Base-by-base conservation (phyloP, 2,113 vertebrate genomes). In the Eidolon helvum region DNA sequence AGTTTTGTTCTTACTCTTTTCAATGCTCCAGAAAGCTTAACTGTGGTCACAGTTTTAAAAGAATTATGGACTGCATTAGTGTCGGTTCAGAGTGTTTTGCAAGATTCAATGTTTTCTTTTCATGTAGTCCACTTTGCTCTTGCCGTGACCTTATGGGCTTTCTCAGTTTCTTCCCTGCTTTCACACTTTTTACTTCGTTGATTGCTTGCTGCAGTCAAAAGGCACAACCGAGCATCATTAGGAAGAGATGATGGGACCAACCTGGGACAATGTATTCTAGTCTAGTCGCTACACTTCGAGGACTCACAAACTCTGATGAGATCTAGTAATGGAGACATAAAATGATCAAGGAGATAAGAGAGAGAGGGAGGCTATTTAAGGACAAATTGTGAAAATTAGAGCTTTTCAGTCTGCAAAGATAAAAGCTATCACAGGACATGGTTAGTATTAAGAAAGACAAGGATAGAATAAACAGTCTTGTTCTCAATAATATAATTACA, bases 71-170 rank as follows among this genome's bases (percentile, higher is more conserved):
- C 59, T 22, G 35, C 40, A 40, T 87, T 35, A 87, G 24, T 22
- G 65, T 19, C 61, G 90, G 26, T 14, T 65, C 26, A 74, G 38
- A 48, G 26, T 35, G 9, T 88, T 94, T 91, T 95, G 22, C 10
- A 95, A 92, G 68, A 91, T 45, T n/a, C 69, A 79, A 15, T 45
- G 3, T 82, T 75, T 92, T 83, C 35, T 72, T 90, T 91, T 88
- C 53, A 66, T 61, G 40, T 33, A 88, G 38, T 66, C 8, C 33
- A 33, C 66, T 95, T 88, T 95, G 40, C 6, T 57, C 35, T 69
- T 43, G 38, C n/a, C 22, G 63, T 74, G 78, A 66, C 69, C 55
- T 10, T 90, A 50, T 61, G 26, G 0, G 40, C 18, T 90, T 96
- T 94, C 50, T 79, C 50, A 91, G 50, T 94, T 91, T 94, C 45